Evolutionary conservation across 2,888 invertebrate genomes (phyloP), one percentile per base, ranked within the genome.

Genomic region (Drosophila ustulata): DNA sequence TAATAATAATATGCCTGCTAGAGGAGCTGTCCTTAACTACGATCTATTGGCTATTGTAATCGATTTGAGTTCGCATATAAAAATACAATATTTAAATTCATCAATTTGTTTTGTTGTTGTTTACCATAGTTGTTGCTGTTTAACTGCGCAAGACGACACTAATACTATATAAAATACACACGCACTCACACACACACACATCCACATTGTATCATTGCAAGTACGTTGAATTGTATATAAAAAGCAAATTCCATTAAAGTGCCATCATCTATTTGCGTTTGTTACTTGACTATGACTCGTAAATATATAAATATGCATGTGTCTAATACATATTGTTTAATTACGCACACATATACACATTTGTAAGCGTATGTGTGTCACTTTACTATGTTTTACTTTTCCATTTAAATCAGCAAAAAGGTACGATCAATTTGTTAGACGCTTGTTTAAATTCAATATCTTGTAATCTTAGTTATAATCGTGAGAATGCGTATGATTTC

Each of bases 161-260:
- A 69, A 72, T 72, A 57, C 71, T 75, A 66, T 49, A 32, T 55
- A 61, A 66, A 66, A 61, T 68, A 74, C 46, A 63, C 59, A 26
- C 50, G 56, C 53, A 63, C 63, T 39, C 37, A 39, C 52, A 46
- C 28, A 53, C 28, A 53, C 50, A 66, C 47, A 61, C 57, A 37
- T 63, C 52, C 50, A n/a, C 47, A 67, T 30, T 30, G 30, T 30
- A 30, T 30, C 30, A 30, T 30, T 30, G 5, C 57, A 51, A n/a
- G 45, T 46, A 32, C 9, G 55, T 34, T 49, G 30, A 65, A 59
- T 67, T 53, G 32, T 51, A 59, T 82, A 75, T 84, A 75, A 80
- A 86, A 85, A 84, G 85, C 85, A 80, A 88, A 88, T 83, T 66
- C 81, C 79, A 73, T 73, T 79, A 81, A 82, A 81, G 83, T 88